phyloP scores from a whole-genome alignment of 2,888 invertebrate genomes.

The Blera fallax region DNA sequence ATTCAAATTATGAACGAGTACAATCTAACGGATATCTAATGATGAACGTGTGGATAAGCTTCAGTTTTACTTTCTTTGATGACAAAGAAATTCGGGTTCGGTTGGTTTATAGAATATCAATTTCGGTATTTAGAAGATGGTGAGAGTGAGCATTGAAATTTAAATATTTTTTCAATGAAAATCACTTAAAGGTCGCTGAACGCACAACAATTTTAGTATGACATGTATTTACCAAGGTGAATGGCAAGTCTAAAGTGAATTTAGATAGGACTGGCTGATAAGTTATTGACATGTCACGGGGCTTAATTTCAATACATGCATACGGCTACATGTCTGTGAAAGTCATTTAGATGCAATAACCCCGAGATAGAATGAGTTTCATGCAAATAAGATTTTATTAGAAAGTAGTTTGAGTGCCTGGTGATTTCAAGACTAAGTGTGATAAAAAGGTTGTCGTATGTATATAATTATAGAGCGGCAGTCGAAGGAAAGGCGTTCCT shows the following conservation, averaged over 20 bases:
- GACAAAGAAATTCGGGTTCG: conserved; percentile 5
- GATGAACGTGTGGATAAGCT: conserved; percentile 12
- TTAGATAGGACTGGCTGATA: neutral
- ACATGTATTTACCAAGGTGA: conserved; percentile 15
- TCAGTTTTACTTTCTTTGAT: conserved; percentile 51
- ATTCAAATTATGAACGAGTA: conserved; percentile 1
- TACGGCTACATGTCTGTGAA: neutral
- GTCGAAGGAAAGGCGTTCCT: no score
- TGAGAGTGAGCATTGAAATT: conserved; percentile 29
- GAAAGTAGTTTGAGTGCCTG: neutral
- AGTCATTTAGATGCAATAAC: neutral
- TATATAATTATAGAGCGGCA: no score
- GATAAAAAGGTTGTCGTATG: no score
- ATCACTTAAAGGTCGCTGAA: conserved; percentile 4
- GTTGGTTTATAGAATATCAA: conserved; percentile 43
- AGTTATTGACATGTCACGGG: neutral
- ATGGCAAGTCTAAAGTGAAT: conserved; percentile 6
- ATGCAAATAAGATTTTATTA: neutral
- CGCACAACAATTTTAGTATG: conserved; percentile 1
- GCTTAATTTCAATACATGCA: neutral
- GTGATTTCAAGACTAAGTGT: no score
- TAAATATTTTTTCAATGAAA: neutral
- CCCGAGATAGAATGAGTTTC: neutral
- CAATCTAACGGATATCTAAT: conserved; percentile 40
- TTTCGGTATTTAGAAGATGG: neutral